phyloP scores from a whole-genome alignment of 1,140 invertebrate genomes.

The Venturia canescens region DNA sequence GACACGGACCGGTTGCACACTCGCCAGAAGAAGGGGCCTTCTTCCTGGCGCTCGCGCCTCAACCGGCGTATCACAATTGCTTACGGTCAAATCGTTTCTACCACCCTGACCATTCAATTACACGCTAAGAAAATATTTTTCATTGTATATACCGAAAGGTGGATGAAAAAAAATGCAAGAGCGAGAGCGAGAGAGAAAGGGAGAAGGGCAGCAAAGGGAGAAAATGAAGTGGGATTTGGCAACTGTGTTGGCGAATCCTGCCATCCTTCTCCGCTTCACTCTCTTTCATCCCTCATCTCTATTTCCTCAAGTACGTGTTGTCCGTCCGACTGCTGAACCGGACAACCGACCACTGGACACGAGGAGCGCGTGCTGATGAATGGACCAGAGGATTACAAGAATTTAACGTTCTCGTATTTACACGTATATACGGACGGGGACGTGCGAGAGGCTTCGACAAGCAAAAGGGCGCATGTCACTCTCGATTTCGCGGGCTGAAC shows the following conservation, averaged over 20 bases:
- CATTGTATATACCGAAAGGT: slow-evolving; percentile 47
- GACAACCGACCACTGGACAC: slow-evolving; percentile 24
- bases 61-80: slow-evolving; percentile 69
- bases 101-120: slow-evolving; percentile 38
- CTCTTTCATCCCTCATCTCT: not conserved
- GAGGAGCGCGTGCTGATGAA: slow-evolving; percentile 63
- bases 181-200: slow-evolving; percentile 3
- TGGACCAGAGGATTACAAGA: slow-evolving; percentile 59
- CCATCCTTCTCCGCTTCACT: slow-evolving; percentile 16
- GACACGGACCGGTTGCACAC: slow-evolving; percentile 66
- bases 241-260: not conserved
- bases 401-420: slow-evolving; percentile 42
- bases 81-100: slow-evolving; percentile 18
- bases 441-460: too few species aligned
- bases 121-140: slow-evolving; percentile 62
- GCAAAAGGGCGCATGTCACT: too few species aligned
- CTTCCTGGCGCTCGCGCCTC: slow-evolving; percentile 51
- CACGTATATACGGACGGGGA: not conserved
- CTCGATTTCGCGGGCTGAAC: not conserved
- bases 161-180: slow-evolving; percentile 51
- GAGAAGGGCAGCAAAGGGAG: slow-evolving; percentile 9
- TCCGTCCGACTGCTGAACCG: not conserved
- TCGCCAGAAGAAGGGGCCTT: not conserved
- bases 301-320: not conserved
- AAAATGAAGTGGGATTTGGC: not conserved